These are phyloP conservation scores for Phenganax subtilis DNA, from an alignment of 92 coral and sea anemone species.

Conservation along the genomic window DNA sequence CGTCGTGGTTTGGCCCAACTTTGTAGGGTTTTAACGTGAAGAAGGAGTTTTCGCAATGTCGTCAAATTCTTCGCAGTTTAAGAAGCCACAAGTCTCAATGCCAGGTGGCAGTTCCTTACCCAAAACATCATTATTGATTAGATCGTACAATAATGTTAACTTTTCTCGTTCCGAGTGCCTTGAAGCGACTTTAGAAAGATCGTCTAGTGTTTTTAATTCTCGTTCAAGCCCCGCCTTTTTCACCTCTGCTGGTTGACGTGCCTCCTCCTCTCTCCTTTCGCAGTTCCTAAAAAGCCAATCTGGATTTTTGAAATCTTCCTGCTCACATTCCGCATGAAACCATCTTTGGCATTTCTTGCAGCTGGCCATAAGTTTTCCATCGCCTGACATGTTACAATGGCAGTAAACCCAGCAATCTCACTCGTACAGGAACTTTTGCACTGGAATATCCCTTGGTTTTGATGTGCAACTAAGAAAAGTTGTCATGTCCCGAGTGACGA, in stretches of 20 bases:
- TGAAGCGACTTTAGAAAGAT: not conserved
- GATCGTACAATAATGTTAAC: slow-evolving; percentile 8
- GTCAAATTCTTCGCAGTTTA: not conserved
- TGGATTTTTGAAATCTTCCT: slow-evolving; percentile 5
- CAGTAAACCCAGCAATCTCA: slow-evolving; percentile 43
- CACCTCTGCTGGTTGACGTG: not conserved
- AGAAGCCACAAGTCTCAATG: not conserved
- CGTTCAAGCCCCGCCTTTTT: slow-evolving; percentile 6
- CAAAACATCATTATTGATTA: not conserved
- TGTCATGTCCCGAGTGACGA: slow-evolving; percentile 21
- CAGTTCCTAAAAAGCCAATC: slow-evolving; percentile 32
- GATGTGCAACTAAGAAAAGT: slow-evolving; percentile 1
- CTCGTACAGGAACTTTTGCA: slow-evolving; percentile 36
- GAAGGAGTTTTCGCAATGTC: not conserved
- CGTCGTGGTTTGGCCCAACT: not conserved
- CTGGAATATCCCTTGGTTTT: not conserved
- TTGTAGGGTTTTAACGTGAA: too few relatives aligned
- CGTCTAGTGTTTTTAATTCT: not conserved
- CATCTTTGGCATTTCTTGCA: slow-evolving; percentile 49
- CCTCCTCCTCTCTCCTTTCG: not conserved
- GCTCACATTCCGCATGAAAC: slow-evolving; percentile 45
- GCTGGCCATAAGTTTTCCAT: slow-evolving; percentile 46
- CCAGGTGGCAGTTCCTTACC: slow-evolving; percentile 17
- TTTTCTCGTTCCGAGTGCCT: slow-evolving; percentile 7
- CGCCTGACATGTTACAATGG: slow-evolving; percentile 53